Evolutionary conservation across 2,113 vertebrate species (phyloP).

Genomic region (Emberiza fucata): DNA sequence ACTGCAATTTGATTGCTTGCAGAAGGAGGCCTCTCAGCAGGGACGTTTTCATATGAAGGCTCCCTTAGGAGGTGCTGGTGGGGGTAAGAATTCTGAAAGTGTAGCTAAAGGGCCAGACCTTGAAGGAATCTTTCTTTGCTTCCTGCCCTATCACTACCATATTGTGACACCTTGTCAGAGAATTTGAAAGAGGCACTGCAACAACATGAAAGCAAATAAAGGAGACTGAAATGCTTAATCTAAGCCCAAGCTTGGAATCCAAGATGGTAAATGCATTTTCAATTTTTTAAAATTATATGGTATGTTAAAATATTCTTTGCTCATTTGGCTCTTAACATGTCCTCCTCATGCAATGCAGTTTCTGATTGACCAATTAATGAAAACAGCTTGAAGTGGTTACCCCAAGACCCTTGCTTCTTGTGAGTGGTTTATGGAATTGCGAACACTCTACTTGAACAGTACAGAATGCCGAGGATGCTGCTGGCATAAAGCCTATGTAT

Average conservation of each 20-base stretch:
- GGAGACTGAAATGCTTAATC: neutral
- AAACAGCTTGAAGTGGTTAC: neutral
- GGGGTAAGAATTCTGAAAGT: neutral
- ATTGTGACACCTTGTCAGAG: neutral
- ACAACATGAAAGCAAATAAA: constrained; percentile 19
- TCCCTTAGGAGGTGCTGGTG: neutral
- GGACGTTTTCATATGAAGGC: neutral
- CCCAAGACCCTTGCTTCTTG: neutral
- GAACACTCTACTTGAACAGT: neutral
- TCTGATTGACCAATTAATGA: neutral
- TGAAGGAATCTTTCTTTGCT: neutral
- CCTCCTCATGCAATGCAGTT: neutral
- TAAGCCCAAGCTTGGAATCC: neutral
- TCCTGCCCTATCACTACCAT: neutral
- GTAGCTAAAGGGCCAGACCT: neutral
- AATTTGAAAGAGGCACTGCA: neutral
- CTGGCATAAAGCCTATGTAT: neutral
- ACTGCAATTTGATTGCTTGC: constrained; percentile 26
- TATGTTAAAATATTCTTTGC: neutral
- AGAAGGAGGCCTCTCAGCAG: constrained; percentile 8
- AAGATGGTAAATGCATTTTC: neutral
- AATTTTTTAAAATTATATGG: fast-evolving
- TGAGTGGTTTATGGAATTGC: neutral
- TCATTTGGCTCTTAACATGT: neutral
- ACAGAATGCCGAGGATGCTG: neutral